Evolutionary conservation across 2,797 vertebrate genomes (phyloP).

Genomic region (Myotis vivesi): DNA sequence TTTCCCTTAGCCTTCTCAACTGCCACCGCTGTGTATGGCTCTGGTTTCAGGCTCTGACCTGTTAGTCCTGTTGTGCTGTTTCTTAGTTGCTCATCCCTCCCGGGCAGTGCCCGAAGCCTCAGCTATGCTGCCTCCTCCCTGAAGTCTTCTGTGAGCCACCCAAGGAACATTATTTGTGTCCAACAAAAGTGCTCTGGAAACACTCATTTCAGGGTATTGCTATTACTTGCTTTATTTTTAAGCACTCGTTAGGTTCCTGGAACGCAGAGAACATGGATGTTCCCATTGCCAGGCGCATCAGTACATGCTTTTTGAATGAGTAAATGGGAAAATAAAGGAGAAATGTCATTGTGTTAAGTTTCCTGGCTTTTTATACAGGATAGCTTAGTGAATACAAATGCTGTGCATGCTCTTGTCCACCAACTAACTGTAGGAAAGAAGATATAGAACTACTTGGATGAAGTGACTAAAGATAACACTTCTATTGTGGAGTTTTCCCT

Average conservation of each 20-base stretch:
- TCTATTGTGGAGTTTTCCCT: background rate
- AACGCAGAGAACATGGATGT: background rate
- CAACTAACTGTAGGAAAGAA: background rate
- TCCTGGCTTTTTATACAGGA: background rate
- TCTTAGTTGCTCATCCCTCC: background rate
- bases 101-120: background rate
- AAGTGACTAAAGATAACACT: background rate
- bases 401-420: background rate
- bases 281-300: background rate
- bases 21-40: background rate
- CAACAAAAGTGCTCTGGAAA: background rate
- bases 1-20: background rate
- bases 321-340: background rate
- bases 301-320: background rate
- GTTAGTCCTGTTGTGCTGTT: background rate
- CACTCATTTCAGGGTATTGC: background rate
- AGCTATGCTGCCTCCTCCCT: background rate
- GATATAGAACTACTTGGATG: background rate
- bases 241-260: background rate
- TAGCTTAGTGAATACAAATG: background rate
- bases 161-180: background rate
- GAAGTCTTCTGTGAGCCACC: background rate
- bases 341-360: background rate
- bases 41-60: background rate
- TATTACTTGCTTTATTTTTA: conserved; percentile 19